Conservation (phyloP, 2,797 vertebrate species). For the Siniperca undulata region DNA sequence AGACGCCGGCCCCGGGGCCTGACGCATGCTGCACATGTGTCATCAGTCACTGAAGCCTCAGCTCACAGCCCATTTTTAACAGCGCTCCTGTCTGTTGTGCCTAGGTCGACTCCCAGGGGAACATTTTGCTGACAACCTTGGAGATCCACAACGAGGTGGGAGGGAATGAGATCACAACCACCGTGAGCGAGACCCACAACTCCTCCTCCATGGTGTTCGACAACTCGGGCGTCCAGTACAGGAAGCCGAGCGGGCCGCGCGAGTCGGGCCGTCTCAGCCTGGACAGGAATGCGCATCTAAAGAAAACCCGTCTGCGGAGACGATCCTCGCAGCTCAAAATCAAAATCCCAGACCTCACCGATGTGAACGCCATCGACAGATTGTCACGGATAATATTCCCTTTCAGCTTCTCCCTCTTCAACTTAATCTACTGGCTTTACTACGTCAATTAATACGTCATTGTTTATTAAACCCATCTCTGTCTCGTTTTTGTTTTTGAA, state of each 20-base stretch:
- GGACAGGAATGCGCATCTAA: slow-evolving; percentile 88
- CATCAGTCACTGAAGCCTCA: slow-evolving; percentile 56
- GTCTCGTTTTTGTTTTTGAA: slow-evolving; percentile 74
- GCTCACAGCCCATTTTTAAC: slow-evolving; percentile 54
- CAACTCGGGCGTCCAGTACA: slow-evolving; percentile 94
- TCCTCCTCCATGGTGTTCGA: slow-evolving; percentile 94
- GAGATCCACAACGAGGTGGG: slow-evolving; percentile 98
- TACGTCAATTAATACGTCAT: slow-evolving; percentile 93
- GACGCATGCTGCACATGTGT: slow-evolving; percentile 44
- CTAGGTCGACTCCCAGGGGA: slow-evolving; percentile 96
- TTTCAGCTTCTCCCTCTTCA: slow-evolving; percentile 96
- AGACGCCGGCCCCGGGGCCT: slow-evolving; percentile 21
- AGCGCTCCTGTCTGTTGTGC: slow-evolving; percentile 46
- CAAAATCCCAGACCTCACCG: slow-evolving; percentile 98
- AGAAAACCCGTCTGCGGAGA: slow-evolving; percentile 92
- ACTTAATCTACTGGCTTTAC: slow-evolving; percentile 99
- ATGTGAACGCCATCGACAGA: slow-evolving; percentile 98
- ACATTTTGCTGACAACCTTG: slow-evolving; percentile 95
- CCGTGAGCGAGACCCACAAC: slow-evolving; percentile 90
- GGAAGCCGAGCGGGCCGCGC: slow-evolving; percentile 89
- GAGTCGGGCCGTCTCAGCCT: slow-evolving; percentile 87
- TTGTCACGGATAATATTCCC: slow-evolving; percentile 99
- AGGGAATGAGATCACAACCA: slow-evolving; percentile 91
- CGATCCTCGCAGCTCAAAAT: slow-evolving; percentile 97
- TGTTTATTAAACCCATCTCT: slow-evolving; percentile 51